Evolutionary conservation across 2,797 vertebrate genomes (phyloP).

Genomic region (Masticophis lateralis): DNA sequence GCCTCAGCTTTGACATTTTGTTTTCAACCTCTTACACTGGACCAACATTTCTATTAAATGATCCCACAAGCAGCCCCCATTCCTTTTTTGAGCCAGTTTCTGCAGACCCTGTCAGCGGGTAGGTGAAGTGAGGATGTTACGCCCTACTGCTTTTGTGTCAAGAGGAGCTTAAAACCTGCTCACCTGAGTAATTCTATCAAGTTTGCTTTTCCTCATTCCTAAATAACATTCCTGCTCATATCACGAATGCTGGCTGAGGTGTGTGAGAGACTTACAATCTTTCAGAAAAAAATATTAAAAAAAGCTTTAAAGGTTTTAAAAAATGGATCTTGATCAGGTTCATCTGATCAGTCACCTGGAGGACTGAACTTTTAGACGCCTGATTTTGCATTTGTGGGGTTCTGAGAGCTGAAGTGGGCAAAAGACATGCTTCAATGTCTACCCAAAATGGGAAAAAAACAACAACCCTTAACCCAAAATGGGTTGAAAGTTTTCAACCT

Average conservation of each 20-base stretch:
- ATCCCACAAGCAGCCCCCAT: neutral
- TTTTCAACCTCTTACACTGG: neutral
- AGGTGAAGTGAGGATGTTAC: neutral
- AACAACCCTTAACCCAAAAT: neutral
- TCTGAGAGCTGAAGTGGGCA: neutral
- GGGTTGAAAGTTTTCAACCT: neutral
- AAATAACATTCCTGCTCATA: neutral
- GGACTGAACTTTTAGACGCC: neutral
- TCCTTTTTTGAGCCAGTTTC: neutral
- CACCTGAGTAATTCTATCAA: neutral
- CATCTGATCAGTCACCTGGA: neutral
- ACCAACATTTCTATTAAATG: neutral
- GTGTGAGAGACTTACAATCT: neutral
- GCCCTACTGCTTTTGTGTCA: neutral
- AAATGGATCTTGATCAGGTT: neutral
- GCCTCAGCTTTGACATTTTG: neutral
- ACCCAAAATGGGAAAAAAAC: neutral
- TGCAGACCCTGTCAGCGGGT: neutral
- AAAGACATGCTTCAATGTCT: neutral
- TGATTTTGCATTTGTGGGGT: neutral
- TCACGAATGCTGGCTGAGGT: neutral
- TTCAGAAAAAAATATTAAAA: neutral
- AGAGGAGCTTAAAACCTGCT: neutral
- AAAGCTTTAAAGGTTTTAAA: neutral
- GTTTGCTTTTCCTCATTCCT: neutral